Evolutionary conservation across 2,888 invertebrate genomes (phyloP).

Genomic region (Andricus curvator): DNA sequence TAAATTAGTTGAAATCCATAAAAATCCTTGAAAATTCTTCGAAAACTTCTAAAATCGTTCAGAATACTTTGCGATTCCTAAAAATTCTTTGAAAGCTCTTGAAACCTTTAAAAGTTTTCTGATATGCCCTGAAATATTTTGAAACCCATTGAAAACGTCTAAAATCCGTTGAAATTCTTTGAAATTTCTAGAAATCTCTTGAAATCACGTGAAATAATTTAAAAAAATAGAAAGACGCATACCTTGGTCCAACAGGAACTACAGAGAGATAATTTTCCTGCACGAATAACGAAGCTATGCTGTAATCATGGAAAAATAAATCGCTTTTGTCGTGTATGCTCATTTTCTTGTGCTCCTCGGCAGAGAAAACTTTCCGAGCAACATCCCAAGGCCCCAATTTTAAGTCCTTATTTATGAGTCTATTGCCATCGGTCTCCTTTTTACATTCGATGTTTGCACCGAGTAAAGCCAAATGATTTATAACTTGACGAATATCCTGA

Average conservation of each 20-base stretch:
- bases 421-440: conserved; percentile 47
- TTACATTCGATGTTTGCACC: conserved; percentile 74
- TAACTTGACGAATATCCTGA: conserved; percentile 95
- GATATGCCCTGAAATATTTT: no score
- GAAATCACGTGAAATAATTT: no score
- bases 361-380: conserved; percentile 91
- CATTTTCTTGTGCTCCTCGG: conserved; percentile 88
- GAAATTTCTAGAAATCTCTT: no score
- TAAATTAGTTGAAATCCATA: no score
- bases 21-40: no score
- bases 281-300: conserved; percentile 96
- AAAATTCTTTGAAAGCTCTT: no score
- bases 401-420: conserved; percentile 86
- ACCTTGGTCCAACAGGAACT: conserved; percentile 87
- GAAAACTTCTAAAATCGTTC: no score
- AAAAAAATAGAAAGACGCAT: conserved; percentile 60
- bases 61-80: no score
- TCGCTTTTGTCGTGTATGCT: conserved; percentile 90
- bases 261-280: conserved; percentile 97
- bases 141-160: no score
- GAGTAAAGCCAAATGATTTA: conserved; percentile 93
- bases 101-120: no score
- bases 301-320: conserved; percentile 98
- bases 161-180: no score
- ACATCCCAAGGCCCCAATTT: conserved; percentile 97